Percentiles rank a stretch among this genome's conserved stretches.
Evolutionary conservation across 2,113 vertebrate species (phyloP).

Genomic region (Oncorhynchus mykiss): DNA sequence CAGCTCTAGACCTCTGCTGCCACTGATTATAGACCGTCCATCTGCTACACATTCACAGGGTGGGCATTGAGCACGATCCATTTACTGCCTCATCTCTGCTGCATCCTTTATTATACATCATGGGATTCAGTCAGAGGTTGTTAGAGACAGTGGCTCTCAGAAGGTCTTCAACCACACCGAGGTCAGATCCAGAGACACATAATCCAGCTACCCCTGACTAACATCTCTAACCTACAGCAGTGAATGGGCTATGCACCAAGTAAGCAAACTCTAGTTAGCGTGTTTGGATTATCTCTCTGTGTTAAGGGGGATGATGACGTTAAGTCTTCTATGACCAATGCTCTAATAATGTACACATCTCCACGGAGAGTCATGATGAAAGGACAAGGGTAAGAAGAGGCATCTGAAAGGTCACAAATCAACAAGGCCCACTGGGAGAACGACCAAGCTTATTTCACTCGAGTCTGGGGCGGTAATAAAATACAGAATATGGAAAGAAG

Average conservation of each 20-base stretch:
- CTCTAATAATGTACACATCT: neutral
- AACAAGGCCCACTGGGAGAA: neutral
- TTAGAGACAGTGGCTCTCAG: neutral
- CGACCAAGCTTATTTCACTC: no score
- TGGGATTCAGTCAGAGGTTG: neutral
- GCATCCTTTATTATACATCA: neutral
- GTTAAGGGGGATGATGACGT: neutral
- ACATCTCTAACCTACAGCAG: neutral
- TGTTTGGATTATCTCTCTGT: conserved; percentile 43
- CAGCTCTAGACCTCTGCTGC: conserved; percentile 11
- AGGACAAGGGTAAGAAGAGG: neutral
- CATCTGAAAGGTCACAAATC: neutral
- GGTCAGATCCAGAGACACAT: neutral
- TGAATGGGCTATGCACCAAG: conserved; percentile 50
- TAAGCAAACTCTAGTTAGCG: conserved; percentile 20
- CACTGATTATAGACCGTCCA: conserved; percentile 35
- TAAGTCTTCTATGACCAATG: neutral
- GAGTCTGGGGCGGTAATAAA: no score
- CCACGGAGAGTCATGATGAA: neutral
- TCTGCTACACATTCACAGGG: conserved; percentile 33
- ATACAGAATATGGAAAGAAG: no score
- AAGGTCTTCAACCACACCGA: conserved; percentile 9
- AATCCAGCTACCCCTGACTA: conserved; percentile 7
- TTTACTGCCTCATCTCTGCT: neutral
- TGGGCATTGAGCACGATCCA: neutral